Evolutionary conservation across 1,140 invertebrate species (phyloP), one percentile per base, ranked within the genome.

Genomic region (Popillia japonica): DNA sequence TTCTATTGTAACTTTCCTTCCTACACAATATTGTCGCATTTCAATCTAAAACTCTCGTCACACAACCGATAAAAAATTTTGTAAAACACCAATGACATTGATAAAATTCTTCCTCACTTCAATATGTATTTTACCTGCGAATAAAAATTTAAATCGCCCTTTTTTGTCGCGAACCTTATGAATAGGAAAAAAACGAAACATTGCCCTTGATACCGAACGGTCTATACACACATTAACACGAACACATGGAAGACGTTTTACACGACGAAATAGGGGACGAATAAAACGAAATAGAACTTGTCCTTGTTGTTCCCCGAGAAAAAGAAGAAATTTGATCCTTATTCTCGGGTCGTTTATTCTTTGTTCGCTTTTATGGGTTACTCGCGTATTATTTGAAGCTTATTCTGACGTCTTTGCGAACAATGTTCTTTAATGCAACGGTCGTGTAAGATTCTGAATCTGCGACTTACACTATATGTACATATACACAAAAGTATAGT

Each of bases 341-440:
- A 68, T 68, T 22, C 22, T 68, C 61, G 27, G 22, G 22, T 68
- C 61, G 20, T 22, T 68, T 68, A 68, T 68, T 20, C 61, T 68
- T 68, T 68, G 61, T 68, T 68, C 61, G 61, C 22, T 68, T 68
- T 68, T 68, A 68, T 68, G 22, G 61, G 61, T 68, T 68, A 68
- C 7, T 68, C 61, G 61, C 61, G 61, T 68, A 68, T 34, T 68
- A 68, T 68, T 68, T 68, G 22, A 68, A 68, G 17, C 61, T 68
- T 68, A 68, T 68, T 68, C 22, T 34, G 61, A 22, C 61, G 17
- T 68, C 61, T 22, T 68, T 68, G 22, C 27, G 61, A 68, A 68
- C 61, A 68, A 68, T 68, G 22, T 68, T 6, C 61, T 27, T 23
- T 27, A 68, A 68, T 68, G 61, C 27, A 22, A 14, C 20, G 61